Evolutionary conservation across 2,888 invertebrate species (phyloP).

Genomic region (Agrotis puta): DNA sequence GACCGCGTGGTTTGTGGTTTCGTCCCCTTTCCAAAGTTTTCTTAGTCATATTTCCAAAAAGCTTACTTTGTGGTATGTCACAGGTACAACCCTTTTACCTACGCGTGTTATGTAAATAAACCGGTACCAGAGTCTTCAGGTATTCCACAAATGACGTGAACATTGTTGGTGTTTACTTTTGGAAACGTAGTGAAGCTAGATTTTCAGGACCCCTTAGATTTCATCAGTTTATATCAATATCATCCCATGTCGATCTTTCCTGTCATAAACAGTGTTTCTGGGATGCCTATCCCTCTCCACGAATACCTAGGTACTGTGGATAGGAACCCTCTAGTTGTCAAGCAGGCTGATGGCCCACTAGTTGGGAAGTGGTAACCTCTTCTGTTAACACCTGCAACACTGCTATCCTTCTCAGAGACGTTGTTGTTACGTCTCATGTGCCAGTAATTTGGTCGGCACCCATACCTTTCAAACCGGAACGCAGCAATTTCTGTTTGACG

Average conservation of each 20-base stretch:
- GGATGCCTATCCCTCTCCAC: background rate
- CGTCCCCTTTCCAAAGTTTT: conserved; percentile 12
- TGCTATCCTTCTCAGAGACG: conserved; percentile 3
- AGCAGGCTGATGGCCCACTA: background rate
- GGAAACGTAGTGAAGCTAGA: conserved; percentile 4
- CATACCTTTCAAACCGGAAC: conserved; percentile 15
- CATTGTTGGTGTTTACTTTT: background rate
- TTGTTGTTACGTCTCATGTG: conserved; percentile 26
- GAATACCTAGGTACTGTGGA: background rate
- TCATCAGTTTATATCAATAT: background rate
- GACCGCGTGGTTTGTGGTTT: conserved; percentile 20
- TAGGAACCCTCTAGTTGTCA: background rate
- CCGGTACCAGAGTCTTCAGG: background rate
- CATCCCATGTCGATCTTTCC: conserved; percentile 7
- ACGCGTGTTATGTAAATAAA: conserved; percentile 3
- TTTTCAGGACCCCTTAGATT: background rate
- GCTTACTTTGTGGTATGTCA: conserved; percentile 4
- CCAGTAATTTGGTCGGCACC: conserved; percentile 29
- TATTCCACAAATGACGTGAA: background rate
- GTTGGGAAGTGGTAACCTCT: background rate
- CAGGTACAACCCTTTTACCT: conserved; percentile 13
- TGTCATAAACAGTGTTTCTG: background rate
- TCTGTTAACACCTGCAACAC: conserved; percentile 7
- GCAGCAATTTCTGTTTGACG: conserved; percentile 21
- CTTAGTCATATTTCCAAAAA: conserved; percentile 24